These are phyloP conservation scores for Callosobruchus maculatus DNA, from an alignment of 2,888 invertebrate genomes.

Conservation along the genomic window DNA sequence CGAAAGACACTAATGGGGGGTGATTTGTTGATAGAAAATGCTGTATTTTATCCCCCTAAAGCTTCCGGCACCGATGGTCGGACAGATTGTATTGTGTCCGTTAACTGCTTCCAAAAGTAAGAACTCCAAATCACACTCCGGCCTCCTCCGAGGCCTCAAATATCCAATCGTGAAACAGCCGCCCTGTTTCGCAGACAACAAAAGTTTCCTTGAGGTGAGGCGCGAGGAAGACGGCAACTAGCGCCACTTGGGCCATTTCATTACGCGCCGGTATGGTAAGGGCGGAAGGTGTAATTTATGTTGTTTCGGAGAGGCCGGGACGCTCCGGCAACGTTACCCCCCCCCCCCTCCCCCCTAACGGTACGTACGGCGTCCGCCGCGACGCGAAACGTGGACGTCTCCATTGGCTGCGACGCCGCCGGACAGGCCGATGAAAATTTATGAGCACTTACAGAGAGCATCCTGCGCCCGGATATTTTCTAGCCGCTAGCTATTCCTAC, in stretches of 20 bases:
- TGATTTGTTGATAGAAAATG: too few relatives aligned
- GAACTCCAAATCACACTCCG: too few relatives aligned
- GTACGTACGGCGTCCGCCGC: neutral
- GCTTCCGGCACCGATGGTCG: too few relatives aligned
- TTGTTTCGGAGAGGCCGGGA: slow-evolving; percentile 18
- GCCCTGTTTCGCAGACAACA: neutral
- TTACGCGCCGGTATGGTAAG: neutral
- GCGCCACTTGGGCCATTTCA: neutral
- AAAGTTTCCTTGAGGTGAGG: neutral
- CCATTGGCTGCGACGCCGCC: neutral
- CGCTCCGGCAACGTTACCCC: neutral
- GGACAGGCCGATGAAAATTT: neutral
- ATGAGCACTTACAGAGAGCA: neutral
- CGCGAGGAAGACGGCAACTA: neutral
- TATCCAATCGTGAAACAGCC: neutral
- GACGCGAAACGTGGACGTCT: neutral
- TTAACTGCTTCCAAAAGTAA: too few relatives aligned
- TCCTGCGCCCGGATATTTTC: neutral
- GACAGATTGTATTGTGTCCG: too few relatives aligned
- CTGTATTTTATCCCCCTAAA: too few relatives aligned
- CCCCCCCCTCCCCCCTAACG: too few relatives aligned
- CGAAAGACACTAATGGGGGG: too few relatives aligned
- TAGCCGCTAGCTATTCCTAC: neutral
- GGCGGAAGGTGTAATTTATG: slow-evolving; percentile 21
- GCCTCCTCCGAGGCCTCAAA: too few relatives aligned